Evolutionary conservation across 2,113 vertebrate species (phyloP).

Genomic region (Brachyhypopomus occidentalis): DNA sequence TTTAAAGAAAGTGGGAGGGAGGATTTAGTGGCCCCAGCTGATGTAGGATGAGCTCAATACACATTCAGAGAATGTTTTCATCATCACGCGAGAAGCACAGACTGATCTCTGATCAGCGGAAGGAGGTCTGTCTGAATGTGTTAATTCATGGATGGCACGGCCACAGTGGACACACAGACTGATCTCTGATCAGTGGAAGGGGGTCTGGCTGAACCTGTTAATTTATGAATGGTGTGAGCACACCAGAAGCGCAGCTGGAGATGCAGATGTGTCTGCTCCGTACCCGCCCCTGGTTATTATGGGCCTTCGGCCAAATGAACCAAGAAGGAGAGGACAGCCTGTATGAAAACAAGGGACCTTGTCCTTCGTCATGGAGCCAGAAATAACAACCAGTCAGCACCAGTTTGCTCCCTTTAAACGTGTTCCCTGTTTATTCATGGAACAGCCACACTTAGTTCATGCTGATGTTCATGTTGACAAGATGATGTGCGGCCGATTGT

Average conservation of each 20-base stretch:
- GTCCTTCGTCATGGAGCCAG: background rate
- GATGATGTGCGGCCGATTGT: background rate
- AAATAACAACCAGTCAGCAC: background rate
- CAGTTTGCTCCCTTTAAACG: background rate
- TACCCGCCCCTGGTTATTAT: background rate
- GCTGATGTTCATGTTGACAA: no score
- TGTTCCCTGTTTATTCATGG: background rate
- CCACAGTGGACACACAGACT: background rate
- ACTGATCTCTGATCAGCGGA: background rate
- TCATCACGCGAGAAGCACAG: no score
- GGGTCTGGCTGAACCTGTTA: background rate
- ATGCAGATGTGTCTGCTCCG: background rate
- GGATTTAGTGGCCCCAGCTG: background rate
- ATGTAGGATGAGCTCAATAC: background rate
- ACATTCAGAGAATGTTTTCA: no score
- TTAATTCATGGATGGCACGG: background rate
- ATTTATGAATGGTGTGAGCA: background rate
- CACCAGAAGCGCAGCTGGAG: slow-evolving; percentile 26
- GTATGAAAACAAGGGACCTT: slow-evolving; percentile 25
- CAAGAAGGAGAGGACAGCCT: background rate
- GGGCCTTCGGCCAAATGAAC: background rate
- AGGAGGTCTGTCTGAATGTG: background rate
- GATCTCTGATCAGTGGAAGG: background rate
- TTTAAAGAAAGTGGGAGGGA: background rate
- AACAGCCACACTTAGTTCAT: background rate